Evolutionary conservation across 2,113 vertebrate genomes (phyloP).

Genomic region (Leptosomus discolor): DNA sequence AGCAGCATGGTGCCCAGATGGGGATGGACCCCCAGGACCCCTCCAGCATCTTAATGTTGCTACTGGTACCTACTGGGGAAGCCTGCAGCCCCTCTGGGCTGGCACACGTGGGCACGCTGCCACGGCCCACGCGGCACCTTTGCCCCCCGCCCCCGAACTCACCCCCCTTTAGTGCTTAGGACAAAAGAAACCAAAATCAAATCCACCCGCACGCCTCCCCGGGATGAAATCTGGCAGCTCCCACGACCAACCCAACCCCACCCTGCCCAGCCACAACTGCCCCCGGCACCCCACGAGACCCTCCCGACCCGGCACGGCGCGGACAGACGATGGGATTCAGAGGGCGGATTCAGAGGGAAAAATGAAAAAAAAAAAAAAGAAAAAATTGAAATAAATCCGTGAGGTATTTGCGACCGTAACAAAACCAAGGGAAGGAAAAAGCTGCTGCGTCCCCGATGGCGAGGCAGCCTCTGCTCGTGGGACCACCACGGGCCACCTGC

Average conservation of each 20-base stretch:
- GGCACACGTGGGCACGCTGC: not conserved
- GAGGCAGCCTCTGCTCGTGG: not conserved
- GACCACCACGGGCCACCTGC: not conserved
- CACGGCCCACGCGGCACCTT: not conserved
- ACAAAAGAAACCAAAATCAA: not conserved
- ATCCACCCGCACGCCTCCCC: not conserved
- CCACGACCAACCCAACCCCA: accelerated
- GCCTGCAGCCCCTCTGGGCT: not conserved
- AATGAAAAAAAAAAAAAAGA: no score
- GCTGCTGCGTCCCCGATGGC: accelerated
- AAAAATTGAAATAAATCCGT: not conserved
- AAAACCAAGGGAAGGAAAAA: not conserved
- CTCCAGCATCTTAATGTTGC: not conserved
- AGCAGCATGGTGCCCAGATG: not conserved
- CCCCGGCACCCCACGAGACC: accelerated
- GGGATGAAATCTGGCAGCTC: not conserved
- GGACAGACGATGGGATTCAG: accelerated
- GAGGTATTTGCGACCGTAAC: not conserved
- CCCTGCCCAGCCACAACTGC: no score
- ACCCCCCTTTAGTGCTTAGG: not conserved
- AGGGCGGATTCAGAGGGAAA: no score
- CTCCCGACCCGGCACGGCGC: accelerated
- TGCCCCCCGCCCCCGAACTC: no score
- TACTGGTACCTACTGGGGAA: not conserved
- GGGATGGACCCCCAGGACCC: not conserved